phyloP scores from a whole-genome alignment of 2,797 vertebrate genomes.

The Aulostomus chinensis region DNA sequence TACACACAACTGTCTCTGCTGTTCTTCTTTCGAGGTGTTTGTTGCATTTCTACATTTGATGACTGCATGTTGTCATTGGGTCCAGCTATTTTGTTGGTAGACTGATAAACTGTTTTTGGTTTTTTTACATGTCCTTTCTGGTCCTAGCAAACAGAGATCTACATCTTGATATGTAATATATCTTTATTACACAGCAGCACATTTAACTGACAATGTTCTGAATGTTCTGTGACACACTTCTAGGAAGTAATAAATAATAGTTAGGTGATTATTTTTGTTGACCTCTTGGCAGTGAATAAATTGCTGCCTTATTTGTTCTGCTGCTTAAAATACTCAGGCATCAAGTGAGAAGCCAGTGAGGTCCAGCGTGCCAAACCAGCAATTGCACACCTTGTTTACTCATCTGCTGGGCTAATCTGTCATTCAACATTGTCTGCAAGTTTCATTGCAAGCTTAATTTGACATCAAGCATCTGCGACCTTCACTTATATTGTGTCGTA shows the following conservation, averaged over 20 bases:
- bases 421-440: constrained; percentile 9
- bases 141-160: too few relatives aligned
- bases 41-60: too few relatives aligned
- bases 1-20: too few relatives aligned
- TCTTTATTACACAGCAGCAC: too few relatives aligned
- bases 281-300: neutral
- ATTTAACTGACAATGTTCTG: too few relatives aligned
- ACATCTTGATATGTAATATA: too few relatives aligned
- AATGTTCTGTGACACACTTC: neutral
- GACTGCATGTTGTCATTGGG: too few relatives aligned
- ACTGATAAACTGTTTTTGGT: too few relatives aligned
- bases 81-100: too few relatives aligned
- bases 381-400: constrained; percentile 31
- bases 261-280: constrained; percentile 3
- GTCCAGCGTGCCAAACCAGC: constrained; percentile 5
- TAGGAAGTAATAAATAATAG: constrained; percentile 3
- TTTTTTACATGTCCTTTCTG: neutral
- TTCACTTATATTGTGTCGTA: constrained; percentile 15
- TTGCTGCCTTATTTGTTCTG: neutral
- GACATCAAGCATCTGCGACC: constrained; percentile 17
- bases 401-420: constrained; percentile 19
- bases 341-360: constrained; percentile 22
- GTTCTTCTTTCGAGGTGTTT: too few relatives aligned
- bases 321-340: constrained; percentile 21
- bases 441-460: constrained; percentile 30